These are phyloP conservation scores for Vireo griseus DNA, from an alignment of 2,797 vertebrate genomes.

Conservation along the genomic window DNA sequence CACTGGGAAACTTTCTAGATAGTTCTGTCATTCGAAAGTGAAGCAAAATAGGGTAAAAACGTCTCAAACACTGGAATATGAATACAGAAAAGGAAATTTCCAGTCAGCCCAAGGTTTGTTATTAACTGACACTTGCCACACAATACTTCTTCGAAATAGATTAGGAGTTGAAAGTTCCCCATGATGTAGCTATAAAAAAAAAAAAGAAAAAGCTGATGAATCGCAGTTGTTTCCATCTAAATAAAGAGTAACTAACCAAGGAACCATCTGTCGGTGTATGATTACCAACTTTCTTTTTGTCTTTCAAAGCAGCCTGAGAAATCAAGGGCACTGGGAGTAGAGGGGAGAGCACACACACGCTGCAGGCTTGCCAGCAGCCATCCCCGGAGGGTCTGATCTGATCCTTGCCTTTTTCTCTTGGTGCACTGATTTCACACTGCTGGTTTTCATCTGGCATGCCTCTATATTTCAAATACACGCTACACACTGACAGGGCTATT, in stretches of 20 bases:
- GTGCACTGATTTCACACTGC: neutral
- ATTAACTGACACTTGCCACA: constrained; percentile 23
- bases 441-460: neutral
- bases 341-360: neutral
- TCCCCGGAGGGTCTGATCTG: neutral
- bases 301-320: constrained; percentile 55
- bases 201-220: constrained; percentile 24
- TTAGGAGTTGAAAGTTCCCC: constrained; percentile 39
- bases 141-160: constrained; percentile 39
- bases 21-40: neutral
- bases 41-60: neutral
- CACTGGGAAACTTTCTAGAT: neutral
- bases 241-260: constrained; percentile 59
- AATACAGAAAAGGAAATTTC: constrained; percentile 13
- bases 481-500: neutral
- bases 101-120: neutral
- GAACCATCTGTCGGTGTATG: constrained; percentile 65
- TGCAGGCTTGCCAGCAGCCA: neutral
- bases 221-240: constrained; percentile 56
- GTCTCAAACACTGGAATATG: neutral
- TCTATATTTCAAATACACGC: neutral
- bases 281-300: constrained; percentile 69
- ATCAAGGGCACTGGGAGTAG: constrained; percentile 17
- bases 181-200: neutral
- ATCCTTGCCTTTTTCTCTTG: neutral